Conservation (phyloP, 2,888 invertebrate species). For the Lissonota sp. region DNA sequence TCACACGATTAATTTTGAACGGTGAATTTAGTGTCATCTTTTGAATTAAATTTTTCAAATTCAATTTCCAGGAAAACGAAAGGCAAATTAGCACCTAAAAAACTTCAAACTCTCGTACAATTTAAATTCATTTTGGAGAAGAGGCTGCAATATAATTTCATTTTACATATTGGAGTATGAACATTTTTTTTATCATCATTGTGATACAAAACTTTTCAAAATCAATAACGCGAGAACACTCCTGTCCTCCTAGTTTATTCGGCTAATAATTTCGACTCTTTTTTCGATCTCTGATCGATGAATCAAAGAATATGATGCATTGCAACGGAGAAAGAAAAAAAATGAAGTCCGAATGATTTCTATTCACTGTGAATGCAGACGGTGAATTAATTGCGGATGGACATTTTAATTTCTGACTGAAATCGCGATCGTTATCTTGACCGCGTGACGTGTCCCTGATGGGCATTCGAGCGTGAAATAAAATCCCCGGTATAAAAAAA, state of each 20-base stretch:
- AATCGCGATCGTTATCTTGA: conserved; percentile 53
- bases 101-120: too few relatives aligned
- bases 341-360: neutral
- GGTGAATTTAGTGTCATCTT: conserved; percentile 14
- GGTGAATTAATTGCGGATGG: conserved; percentile 60
- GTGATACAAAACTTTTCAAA: too few relatives aligned
- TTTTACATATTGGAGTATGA: too few relatives aligned
- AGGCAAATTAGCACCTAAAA: too few relatives aligned
- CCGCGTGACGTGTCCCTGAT: conserved; percentile 44
- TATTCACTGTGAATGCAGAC: conserved; percentile 16
- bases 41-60: neutral
- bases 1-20: conserved; percentile 31
- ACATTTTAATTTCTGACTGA: conserved; percentile 56
- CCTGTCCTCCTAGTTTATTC: too few relatives aligned
- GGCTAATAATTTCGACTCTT: too few relatives aligned
- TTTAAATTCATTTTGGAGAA: too few relatives aligned
- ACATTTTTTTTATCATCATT: too few relatives aligned
- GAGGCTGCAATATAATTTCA: too few relatives aligned
- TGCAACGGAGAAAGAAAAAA: neutral
- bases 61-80: too few relatives aligned
- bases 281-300: too few relatives aligned
- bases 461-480: conserved; percentile 54
- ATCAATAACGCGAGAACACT: too few relatives aligned
- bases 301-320: neutral
- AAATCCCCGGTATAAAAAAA: conserved; percentile 36